Evolutionary conservation across 2,888 invertebrate species (phyloP), one percentile per base, ranked within the genome.

Genomic region (Hoplodrina ambigua): DNA sequence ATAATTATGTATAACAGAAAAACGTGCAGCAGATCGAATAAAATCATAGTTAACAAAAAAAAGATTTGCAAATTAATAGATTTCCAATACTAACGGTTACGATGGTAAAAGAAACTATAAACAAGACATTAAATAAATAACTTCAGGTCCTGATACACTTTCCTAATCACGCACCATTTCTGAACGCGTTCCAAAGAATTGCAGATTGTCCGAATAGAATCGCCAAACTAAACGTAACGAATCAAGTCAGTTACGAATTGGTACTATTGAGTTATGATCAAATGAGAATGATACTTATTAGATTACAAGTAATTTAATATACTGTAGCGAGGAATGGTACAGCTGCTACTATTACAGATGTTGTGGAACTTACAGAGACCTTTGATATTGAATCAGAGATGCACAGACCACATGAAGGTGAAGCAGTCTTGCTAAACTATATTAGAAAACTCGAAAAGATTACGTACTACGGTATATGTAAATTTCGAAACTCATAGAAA

Each of bases 271-370:
- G 69, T 75, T 75, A 72, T 78, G 75, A 84, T 72, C 69, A 55
- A 72, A 76, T 62, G 66, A 65, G 44, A 78, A 74, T 70, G 66
- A 84, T 80, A 82, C 80, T 61, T 84, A 82, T 82, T 79, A 68
- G 57, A 69, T 84, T 83, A 83, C 83, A 73, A 44, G 83, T 77
- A 80, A 84, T 70, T 49, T 57, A 66, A 80, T 84, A 80, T 61
- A 62, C 58, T 37, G 58, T 57, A 63, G 56, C 55, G 58, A 37
- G 55, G 56, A 75, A 59, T 74, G 10, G 71, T 46, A 44, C 52
- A 64, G 49, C 64, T 60, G 50, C 67, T 67, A 64, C 50, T 55
- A 46, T 60, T 61, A 76, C 50, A 67, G 49, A 52, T 59, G 25
- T 30, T 55, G 65, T 53, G 53, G 6, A 69, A 44, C 37, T 66